Evolutionary conservation across 2,113 vertebrate species (phyloP), one percentile per base, ranked within the genome.

Genomic region (Alligator mississippiensis): DNA sequence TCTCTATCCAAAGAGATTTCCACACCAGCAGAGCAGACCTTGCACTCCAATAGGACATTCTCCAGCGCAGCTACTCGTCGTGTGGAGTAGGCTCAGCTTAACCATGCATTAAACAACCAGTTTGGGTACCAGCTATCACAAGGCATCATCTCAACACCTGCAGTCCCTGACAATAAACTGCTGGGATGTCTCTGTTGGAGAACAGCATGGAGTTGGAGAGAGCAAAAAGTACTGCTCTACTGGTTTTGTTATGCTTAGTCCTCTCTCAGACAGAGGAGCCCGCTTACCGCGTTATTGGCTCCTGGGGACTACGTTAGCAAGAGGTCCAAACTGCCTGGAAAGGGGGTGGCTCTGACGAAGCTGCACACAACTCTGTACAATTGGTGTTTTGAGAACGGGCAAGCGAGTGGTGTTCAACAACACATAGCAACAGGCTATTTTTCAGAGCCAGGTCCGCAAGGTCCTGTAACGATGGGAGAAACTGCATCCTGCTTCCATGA

Each of bases 181-280:
- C 72, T 25, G 38, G n/a, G 9, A 9, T 47, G 61, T 77, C 4
- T 74, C n/a, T 77, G 57, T 25, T 62, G n/a, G 4, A n/a, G 4
- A 58, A 11, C 0, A 0, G 77, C 24, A 57, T 28, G 5, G n/a
- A 77, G 58, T 63, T 47, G 79, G 24, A 0, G 1, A 25, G 60
- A 66, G 5, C 30, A 24, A 19, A 22, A 77, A 70, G 19, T 18
- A 5, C 11, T 74, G 76, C n/a, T 15, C 24, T 3, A 10, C 27
- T 21, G 28, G 28, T 61, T 38, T 24, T 61, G 28, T 55, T 78
- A 25, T 47, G 47, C 47, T 25, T 14, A 16, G 5, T 62, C 18
- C 57, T 87, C 16, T 59, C 27, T 61, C 74, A 63, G 25, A 57
- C 2, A 28, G 64, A 74, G 72, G 28, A 79, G 22, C 59, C 27